These are phyloP conservation scores for Hydraecia micacea DNA, from an alignment of 2,888 invertebrate genomes.

Conservation along the genomic window DNA sequence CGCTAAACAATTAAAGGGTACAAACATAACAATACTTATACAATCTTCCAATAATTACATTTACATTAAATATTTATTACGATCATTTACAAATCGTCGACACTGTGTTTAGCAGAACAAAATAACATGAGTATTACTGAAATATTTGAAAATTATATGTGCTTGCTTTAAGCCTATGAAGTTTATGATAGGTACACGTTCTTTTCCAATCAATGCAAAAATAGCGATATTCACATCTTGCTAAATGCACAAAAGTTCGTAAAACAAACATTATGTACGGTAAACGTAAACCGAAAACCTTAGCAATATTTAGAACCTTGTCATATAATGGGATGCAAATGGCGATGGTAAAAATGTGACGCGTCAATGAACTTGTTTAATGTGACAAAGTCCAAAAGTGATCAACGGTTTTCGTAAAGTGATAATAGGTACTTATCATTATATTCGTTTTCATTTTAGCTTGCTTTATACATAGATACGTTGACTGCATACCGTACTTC, in stretches of 20 bases:
- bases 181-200: constrained; percentile 1
- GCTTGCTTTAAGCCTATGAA: too few relatives aligned
- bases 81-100: not conserved
- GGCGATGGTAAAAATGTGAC: not conserved
- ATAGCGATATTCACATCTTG: constrained; percentile 25
- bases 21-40: not conserved
- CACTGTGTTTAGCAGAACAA: not conserved
- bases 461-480: not conserved
- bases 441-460: not conserved
- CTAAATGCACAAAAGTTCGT: constrained; percentile 21
- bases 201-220: constrained; percentile 30
- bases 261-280: not conserved
- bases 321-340: not conserved
- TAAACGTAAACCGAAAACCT: not conserved
- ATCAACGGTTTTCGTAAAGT: not conserved
- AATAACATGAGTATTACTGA: not conserved
- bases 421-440: not conserved
- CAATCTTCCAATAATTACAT: not conserved
- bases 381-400: not conserved
- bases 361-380: not conserved
- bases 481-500: not conserved
- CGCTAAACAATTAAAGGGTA: not conserved
- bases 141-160: not conserved
- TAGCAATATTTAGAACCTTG: not conserved
- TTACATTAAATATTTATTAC: not conserved